Evolutionary conservation across 2,113 vertebrate genomes (phyloP), one percentile per base, ranked within the genome.

Genomic region (Tenebrosternarchus preto): DNA sequence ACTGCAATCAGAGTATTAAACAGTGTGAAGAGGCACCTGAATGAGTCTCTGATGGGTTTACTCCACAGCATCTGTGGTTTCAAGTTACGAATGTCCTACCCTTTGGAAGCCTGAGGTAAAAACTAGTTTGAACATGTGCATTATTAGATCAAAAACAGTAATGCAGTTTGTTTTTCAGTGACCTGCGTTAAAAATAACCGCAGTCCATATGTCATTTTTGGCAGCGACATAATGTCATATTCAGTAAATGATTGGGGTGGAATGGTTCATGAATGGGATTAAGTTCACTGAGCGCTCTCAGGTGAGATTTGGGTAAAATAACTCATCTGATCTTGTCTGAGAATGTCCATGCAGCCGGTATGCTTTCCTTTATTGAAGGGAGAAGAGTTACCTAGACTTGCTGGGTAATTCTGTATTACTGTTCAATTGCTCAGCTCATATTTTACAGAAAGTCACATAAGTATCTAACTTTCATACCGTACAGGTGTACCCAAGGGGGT

Each of bases 141-240:
- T 78, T 71, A 61, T 8, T 70, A 53, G 55, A 60, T 15, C 39
- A 56, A 46, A 69, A 43, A 59, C 70, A 61, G n/a, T n/a, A n/a
- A n/a, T n/a, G n/a, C n/a, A n/a, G n/a, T n/a, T n/a, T n/a, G n/a
- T n/a, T n/a, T n/a, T n/a, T n/a, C n/a, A n/a, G 33, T 36, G 8
- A 31, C 57, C 78, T 27, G 36, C 64, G 12, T 57, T 16, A 73
- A 59, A n/a, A 61, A 78, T 78, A 43, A 4, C 43, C 59, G 2
- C 43, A n/a, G n/a, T 1, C 12, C 4, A 61, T 70, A 72, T 79
- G 39, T 55, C 39, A 33, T 15, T 63, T n/a, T 24, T 68, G 63
- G 36, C 43, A 55, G 66, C 29, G 29, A 77, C 24, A 63, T 63
- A 63, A 63, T 63, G n/a, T n/a, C n/a, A 27, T 63, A 63, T 63